phyloP scores from a whole-genome alignment of 2,888 invertebrate species.

The Brachylomia viminalis region DNA sequence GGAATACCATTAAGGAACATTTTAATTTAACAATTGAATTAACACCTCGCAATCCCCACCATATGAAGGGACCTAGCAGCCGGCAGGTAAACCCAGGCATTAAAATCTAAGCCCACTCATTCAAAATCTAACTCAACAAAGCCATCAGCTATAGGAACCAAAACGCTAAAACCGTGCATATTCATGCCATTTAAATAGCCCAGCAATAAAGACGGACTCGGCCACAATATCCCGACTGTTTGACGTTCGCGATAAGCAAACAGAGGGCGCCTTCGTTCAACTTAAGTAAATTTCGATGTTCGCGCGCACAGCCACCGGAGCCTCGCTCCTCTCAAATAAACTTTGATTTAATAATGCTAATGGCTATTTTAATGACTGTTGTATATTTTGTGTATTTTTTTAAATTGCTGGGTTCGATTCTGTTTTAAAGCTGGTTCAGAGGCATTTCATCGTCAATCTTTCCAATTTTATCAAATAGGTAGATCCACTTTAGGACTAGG shows the following conservation, averaged over 20 bases:
- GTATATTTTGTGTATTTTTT: slow-evolving; percentile 44
- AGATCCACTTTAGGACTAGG: background rate
- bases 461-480: background rate
- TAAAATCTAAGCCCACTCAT: background rate
- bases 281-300: slow-evolving; percentile 91
- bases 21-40: background rate
- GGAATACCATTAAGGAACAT: no score
- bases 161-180: slow-evolving; percentile 80
- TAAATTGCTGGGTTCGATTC: slow-evolving; percentile 20
- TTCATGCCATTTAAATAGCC: slow-evolving; percentile 82
- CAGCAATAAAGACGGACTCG: slow-evolving; percentile 79
- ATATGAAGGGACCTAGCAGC: background rate
- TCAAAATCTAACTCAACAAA: slow-evolving; percentile 47
- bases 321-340: slow-evolving; percentile 77
- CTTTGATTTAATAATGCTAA: slow-evolving; percentile 75
- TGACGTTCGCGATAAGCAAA: slow-evolving; percentile 83
- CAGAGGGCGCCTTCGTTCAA: slow-evolving; percentile 89
- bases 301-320: slow-evolving; percentile 78
- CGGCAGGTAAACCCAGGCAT: slow-evolving; percentile 8
- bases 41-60: no score
- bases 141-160: slow-evolving; percentile 70
- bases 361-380: slow-evolving; percentile 70
- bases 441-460: background rate
- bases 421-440: background rate
- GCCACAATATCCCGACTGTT: slow-evolving; percentile 80